Conservation (phyloP, 2,888 invertebrate genomes). For the Eristalis arbustorum region DNA sequence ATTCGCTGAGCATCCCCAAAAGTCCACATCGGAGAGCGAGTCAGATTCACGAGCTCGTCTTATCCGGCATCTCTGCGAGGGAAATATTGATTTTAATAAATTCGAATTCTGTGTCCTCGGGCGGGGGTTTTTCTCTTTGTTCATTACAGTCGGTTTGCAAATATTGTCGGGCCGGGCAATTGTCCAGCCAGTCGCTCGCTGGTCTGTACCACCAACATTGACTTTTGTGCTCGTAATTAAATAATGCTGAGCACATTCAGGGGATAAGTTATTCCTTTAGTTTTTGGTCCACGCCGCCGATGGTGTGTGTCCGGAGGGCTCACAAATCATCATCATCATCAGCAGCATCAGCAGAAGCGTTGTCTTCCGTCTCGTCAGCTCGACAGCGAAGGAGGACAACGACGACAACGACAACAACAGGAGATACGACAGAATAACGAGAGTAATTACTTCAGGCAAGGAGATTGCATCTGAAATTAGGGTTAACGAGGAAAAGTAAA, state of each 20-base stretch:
- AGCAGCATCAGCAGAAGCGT: neutral
- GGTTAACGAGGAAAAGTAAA: slow-evolving; percentile 68
- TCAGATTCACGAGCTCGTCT: slow-evolving; percentile 1
- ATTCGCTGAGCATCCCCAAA: neutral
- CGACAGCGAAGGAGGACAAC: neutral
- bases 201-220: slow-evolving; percentile 9
- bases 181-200: slow-evolving; percentile 8
- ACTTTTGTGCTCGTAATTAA: slow-evolving; percentile 36
- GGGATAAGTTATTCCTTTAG: slow-evolving; percentile 52
- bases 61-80: neutral
- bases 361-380: slow-evolving; percentile 22
- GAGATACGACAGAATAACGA: slow-evolving; percentile 1
- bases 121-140: neutral
- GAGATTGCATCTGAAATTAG: slow-evolving; percentile 56
- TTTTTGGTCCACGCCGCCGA: neutral
- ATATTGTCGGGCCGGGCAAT: slow-evolving; percentile 33
- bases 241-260: slow-evolving; percentile 35
- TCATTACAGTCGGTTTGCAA: slow-evolving; percentile 1
- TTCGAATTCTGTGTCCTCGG: neutral
- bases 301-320: slow-evolving; percentile 34
- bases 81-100: slow-evolving; percentile 27
- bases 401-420: neutral
- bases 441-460: slow-evolving; percentile 53
- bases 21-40: neutral
- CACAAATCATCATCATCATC: slow-evolving; percentile 50